Evolutionary conservation across 2,797 vertebrate genomes (phyloP).

Genomic region (Sibirionetta formosa): DNA sequence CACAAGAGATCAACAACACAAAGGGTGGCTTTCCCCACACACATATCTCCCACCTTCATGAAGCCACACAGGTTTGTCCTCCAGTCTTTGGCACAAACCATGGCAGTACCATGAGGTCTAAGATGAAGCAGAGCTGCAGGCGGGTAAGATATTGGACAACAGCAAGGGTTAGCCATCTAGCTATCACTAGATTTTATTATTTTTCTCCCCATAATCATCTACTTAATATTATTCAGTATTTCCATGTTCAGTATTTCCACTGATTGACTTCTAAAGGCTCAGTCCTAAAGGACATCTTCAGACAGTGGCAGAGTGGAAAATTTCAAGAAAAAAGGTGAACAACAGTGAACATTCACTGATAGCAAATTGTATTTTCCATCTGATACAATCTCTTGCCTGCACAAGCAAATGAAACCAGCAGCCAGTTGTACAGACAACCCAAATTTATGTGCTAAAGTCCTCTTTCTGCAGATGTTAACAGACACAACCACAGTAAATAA

Average conservation of each 20-base stretch:
- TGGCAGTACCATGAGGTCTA: not conserved
- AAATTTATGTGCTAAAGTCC: not conserved
- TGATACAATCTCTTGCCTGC: not conserved
- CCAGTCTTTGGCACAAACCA: not conserved
- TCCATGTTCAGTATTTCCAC: conserved; percentile 10
- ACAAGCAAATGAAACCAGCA: not conserved
- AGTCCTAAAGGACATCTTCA: not conserved
- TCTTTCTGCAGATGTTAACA: not conserved
- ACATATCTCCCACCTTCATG: fast-evolving
- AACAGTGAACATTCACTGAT: not conserved
- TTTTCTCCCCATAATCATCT: conserved; percentile 3
- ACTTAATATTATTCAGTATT: not conserved
- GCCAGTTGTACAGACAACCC: not conserved
- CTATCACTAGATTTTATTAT: not conserved
- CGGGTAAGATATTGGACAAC: not conserved
- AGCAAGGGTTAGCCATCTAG: not conserved
- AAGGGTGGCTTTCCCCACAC: not conserved
- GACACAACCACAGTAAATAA: not conserved
- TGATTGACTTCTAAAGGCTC: not conserved
- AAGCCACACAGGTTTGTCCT: not conserved
- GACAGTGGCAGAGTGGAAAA: not conserved
- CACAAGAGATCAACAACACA: not conserved
- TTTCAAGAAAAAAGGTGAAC: not conserved
- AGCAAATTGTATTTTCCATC: not conserved
- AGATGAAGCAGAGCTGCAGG: not conserved